Conservation (phyloP, 2,888 invertebrate genomes). For the Ctena decussata region DNA sequence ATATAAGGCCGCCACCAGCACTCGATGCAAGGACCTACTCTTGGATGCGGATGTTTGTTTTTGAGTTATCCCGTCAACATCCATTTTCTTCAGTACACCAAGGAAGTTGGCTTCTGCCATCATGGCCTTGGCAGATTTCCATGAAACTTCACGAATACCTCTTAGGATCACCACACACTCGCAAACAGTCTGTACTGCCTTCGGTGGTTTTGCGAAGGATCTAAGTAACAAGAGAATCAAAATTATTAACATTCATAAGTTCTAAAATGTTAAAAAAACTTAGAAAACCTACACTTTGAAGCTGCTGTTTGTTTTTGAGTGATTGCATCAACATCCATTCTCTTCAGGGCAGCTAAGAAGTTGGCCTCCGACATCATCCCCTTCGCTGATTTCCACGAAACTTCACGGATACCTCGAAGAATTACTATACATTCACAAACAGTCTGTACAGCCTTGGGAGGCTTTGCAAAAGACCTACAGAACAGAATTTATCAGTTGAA, state of each 20-base stretch:
- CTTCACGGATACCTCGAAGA: slow-evolving; percentile 93
- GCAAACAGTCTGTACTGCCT: slow-evolving; percentile 95
- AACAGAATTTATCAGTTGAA: background rate
- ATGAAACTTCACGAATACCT: slow-evolving; percentile 94
- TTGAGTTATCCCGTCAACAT: slow-evolving; percentile 88
- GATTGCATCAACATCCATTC: slow-evolving; percentile 91
- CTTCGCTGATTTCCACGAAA: slow-evolving; percentile 96
- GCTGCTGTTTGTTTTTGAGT: slow-evolving; percentile 84
- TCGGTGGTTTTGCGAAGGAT: slow-evolving; percentile 96
- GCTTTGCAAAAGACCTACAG: slow-evolving; percentile 94
- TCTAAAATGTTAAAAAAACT: background rate
- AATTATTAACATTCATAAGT: background rate
- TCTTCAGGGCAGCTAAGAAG: slow-evolving; percentile 93
- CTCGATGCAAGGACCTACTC: slow-evolving; percentile 66
- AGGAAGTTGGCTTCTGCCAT: slow-evolving; percentile 97
- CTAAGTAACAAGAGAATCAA: slow-evolving; percentile 83
- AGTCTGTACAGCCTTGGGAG: slow-evolving; percentile 95
- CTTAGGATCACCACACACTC: slow-evolving; percentile 96
- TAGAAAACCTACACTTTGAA: slow-evolving; percentile 81
- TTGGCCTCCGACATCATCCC: slow-evolving; percentile 97
- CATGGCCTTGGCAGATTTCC: slow-evolving; percentile 97
- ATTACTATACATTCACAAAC: slow-evolving; percentile 97
- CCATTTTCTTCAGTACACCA: slow-evolving; percentile 93
- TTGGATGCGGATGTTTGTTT: slow-evolving; percentile 85
- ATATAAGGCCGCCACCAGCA: background rate